Conservation (phyloP, 2,888 invertebrate species). For the Eupithecia subumbrata region DNA sequence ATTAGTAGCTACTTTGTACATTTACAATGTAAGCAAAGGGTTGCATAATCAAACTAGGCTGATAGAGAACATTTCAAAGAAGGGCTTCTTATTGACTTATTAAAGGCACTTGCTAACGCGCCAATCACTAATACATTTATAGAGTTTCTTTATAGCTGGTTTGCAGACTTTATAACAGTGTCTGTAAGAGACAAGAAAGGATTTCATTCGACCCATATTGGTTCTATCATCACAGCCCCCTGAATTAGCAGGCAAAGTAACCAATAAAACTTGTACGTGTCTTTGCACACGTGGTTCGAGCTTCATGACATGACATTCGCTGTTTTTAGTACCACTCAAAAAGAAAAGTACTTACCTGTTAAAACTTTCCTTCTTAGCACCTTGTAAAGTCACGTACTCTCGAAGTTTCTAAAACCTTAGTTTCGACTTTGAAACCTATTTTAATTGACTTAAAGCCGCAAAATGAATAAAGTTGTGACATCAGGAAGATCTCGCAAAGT, state of each 20-base stretch:
- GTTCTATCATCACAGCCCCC: background rate
- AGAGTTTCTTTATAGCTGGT: background rate
- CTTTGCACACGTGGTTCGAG: background rate
- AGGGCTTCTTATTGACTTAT: constrained; percentile 1
- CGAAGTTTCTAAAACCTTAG: constrained; percentile 16
- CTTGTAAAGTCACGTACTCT: background rate
- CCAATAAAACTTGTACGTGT: constrained; percentile 9
- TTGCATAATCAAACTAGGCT: constrained; percentile 22
- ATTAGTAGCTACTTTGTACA: constrained; percentile 33
- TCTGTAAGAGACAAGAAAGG: background rate
- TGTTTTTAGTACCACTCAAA: background rate
- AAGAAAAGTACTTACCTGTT: constrained; percentile 8
- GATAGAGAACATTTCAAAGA: background rate
- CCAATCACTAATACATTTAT: background rate
- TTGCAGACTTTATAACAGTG: background rate
- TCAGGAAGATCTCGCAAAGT: constrained; percentile 64
- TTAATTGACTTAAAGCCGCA: constrained; percentile 69
- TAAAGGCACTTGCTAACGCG: background rate
- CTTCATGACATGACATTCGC: background rate
- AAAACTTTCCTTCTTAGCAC: constrained; percentile 15
- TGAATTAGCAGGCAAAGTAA: constrained; percentile 8
- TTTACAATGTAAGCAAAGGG: constrained; percentile 25
- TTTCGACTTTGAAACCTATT: constrained; percentile 47
- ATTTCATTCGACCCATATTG: background rate
- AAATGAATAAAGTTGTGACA: constrained; percentile 70